phyloP scores from a whole-genome alignment of 2,888 invertebrate species.

The Ormia ochracea region DNA sequence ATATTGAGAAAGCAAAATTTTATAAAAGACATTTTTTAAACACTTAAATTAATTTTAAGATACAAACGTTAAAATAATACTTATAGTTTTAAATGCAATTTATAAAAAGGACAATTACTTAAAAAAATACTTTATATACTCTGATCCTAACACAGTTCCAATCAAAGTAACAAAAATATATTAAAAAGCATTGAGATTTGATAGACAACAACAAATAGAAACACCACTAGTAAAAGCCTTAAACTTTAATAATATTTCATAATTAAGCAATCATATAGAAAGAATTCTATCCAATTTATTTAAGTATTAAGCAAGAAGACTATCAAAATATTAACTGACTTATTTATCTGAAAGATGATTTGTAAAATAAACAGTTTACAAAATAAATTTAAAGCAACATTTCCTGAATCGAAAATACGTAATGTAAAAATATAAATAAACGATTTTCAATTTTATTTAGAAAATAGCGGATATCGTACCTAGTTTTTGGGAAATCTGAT shows the following conservation, averaged over 20 bases:
- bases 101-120: conserved; percentile 15
- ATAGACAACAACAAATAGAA: conserved; percentile 1
- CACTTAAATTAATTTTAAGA: conserved; percentile 23
- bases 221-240: conserved; percentile 33
- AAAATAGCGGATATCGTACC: no score
- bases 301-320: not conserved
- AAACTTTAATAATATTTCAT: conserved; percentile 9
- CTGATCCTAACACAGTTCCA: conserved; percentile 11
- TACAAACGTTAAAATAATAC: conserved; percentile 2
- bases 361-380: no score
- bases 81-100: conserved; percentile 50
- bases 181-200: conserved; percentile 37
- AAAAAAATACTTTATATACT: conserved; percentile 35
- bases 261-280: not conserved
- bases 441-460: conserved; percentile 20
- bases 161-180: not conserved
- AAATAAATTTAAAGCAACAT: no score
- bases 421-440: not conserved
- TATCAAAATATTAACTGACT: not conserved
- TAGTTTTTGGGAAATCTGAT: no score
- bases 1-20: not conserved
- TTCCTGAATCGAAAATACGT: no score
- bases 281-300: not conserved
- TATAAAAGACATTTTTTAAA: conserved; percentile 6
- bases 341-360: no score